Conservation (phyloP, 2,888 invertebrate genomes). For the Orthonychiurus folsomi region DNA sequence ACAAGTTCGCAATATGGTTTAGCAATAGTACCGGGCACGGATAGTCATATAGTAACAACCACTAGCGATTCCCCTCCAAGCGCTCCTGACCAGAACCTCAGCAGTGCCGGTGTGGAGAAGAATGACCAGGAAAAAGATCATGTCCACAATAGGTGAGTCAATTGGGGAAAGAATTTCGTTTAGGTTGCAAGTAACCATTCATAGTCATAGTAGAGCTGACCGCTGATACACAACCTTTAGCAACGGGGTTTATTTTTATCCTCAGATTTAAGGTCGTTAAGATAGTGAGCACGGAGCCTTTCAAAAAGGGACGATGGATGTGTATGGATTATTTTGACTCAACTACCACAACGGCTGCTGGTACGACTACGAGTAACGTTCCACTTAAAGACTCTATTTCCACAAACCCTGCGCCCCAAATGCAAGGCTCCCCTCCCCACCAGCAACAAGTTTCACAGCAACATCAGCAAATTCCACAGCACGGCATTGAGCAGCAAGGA, state of each 20-base stretch:
- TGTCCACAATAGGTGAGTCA: constrained; percentile 60
- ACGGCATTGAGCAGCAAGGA: constrained; percentile 4
- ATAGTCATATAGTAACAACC: constrained; percentile 9
- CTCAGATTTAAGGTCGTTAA: constrained; percentile 93
- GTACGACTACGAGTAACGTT: no score
- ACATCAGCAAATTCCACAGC: not conserved
- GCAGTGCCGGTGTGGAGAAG: no score
- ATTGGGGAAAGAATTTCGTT: constrained; percentile 54
- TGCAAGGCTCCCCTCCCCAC: constrained; percentile 15
- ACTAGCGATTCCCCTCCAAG: constrained; percentile 12
- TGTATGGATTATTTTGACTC: constrained; percentile 90
- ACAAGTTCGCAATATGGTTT: constrained; percentile 75
- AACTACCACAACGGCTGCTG: no score
- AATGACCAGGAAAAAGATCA: constrained; percentile 54
- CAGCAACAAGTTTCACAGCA: constrained; percentile 9
- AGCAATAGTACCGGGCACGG: constrained; percentile 55
- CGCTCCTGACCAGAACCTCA: no score
- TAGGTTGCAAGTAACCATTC: not conserved
- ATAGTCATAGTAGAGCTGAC: not conserved
- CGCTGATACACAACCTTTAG: no score
- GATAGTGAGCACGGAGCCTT: constrained; percentile 90
- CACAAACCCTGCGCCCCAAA: constrained; percentile 7
- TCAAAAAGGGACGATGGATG: constrained; percentile 83
- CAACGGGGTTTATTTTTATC: constrained; percentile 41
- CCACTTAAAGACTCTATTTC: no score